Evolutionary conservation across 37 sponge, comb jelly and placozoan genomes (phyloP).

Genomic region (Ephydatia muelleri): DNA sequence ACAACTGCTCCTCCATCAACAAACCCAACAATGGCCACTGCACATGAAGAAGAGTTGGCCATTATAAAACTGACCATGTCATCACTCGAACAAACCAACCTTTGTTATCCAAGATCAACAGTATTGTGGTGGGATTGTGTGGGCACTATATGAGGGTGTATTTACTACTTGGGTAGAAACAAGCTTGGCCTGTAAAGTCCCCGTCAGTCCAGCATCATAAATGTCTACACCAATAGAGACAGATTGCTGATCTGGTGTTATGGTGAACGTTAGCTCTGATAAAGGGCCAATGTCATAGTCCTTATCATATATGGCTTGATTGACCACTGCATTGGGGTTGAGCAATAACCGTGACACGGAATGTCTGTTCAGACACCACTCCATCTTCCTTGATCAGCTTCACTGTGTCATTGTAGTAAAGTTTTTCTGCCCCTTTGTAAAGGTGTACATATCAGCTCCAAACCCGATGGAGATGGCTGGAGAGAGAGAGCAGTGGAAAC

Average conservation of each 20-base stretch:
- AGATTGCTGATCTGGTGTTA: background rate
- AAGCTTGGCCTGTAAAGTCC: background rate
- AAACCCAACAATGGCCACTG: background rate
- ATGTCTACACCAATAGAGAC: background rate
- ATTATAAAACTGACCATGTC: background rate
- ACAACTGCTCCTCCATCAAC: background rate
- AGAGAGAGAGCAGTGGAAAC: background rate
- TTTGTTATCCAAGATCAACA: background rate
- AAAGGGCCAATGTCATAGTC: background rate
- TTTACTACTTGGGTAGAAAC: background rate
- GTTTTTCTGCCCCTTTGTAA: background rate
- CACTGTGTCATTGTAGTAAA: background rate
- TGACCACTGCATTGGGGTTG: background rate
- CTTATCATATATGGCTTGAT: background rate
- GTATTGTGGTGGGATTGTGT: background rate
- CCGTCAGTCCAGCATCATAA: background rate
- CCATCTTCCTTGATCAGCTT: background rate
- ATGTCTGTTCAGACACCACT: background rate
- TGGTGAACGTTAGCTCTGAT: background rate
- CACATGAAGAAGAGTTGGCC: background rate
- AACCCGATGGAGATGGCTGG: background rate
- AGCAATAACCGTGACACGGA: background rate
- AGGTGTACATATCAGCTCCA: background rate
- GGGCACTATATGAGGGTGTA: background rate
- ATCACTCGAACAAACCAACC: background rate